Evolutionary conservation across 2,888 invertebrate species (phyloP).

Genomic region (Andricus curvator): DNA sequence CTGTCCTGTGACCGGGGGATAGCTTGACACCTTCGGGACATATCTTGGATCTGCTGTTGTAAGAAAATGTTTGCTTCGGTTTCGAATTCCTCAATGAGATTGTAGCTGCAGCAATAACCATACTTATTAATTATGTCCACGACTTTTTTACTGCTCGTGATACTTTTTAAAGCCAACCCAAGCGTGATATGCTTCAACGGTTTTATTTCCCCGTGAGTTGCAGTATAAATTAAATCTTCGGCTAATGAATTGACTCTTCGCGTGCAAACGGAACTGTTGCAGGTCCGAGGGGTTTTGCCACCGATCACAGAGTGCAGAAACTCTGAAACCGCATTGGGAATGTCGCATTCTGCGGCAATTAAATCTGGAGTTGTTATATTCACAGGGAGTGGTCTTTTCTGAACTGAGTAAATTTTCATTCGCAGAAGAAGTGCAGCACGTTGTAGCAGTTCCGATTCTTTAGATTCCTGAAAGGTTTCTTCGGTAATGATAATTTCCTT

Average conservation of each 20-base stretch:
- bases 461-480: background rate
- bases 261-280: no score
- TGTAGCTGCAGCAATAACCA: slow-evolving; percentile 49
- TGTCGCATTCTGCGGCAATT: background rate
- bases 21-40: slow-evolving; percentile 40
- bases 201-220: slow-evolving; percentile 58
- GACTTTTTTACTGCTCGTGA: no score
- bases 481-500: no score
- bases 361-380: background rate
- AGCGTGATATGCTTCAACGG: slow-evolving; percentile 60
- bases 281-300: no score
- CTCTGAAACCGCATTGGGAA: no score
- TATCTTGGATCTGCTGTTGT: background rate
- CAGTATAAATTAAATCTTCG: slow-evolving; percentile 57
- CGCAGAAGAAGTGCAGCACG: background rate
- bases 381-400: background rate
- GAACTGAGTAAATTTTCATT: background rate
- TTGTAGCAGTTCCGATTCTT: background rate
- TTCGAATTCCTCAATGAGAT: slow-evolving; percentile 28
- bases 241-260: slow-evolving; percentile 39
- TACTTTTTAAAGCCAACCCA: no score
- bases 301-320: no score
- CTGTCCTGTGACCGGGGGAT: no score
- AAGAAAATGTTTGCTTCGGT: no score
- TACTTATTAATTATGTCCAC: no score